These are phyloP conservation scores for Crocuta crocuta DNA, from an alignment of 2,113 vertebrate genomes.

Conservation along the genomic window DNA sequence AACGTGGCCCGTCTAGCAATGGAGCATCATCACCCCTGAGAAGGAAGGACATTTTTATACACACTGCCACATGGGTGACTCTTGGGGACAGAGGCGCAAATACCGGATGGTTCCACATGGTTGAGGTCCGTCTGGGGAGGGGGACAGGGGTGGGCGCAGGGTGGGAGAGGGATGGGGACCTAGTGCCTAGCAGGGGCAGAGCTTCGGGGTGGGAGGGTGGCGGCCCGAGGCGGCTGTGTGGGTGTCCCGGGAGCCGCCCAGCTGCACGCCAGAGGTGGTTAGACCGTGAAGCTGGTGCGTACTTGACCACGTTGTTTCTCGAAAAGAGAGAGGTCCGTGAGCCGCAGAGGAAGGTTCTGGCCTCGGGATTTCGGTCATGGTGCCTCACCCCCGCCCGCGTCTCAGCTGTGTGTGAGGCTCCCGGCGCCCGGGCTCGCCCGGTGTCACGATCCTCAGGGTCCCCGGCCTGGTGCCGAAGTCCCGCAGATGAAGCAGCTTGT, in stretches of 20 bases:
- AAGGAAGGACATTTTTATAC: neutral
- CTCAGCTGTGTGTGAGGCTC: neutral
- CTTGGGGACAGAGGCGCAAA: neutral
- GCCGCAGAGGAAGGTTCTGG: neutral
- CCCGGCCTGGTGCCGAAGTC: neutral
- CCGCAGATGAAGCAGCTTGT: neutral
- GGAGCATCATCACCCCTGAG: neutral
- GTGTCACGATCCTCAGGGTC: neutral
- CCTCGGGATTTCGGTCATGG: neutral
- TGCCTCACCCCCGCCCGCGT: accelerated
- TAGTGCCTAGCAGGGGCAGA: neutral
- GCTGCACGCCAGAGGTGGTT: neutral
- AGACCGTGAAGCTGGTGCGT: neutral
- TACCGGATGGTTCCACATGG: neutral
- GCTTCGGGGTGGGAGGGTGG: neutral
- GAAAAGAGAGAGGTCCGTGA: neutral
- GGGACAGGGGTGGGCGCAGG: neutral
- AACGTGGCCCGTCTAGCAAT: accelerated
- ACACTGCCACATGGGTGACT: neutral
- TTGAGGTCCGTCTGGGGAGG: neutral
- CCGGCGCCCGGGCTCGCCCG: accelerated
- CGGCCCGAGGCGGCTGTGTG: neutral
- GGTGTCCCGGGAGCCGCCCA: accelerated
- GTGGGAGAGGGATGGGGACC: neutral
- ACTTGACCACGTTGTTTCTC: neutral